Evolutionary conservation across 1,140 invertebrate genomes (phyloP).

Genomic region (Zaprionus inermis): DNA sequence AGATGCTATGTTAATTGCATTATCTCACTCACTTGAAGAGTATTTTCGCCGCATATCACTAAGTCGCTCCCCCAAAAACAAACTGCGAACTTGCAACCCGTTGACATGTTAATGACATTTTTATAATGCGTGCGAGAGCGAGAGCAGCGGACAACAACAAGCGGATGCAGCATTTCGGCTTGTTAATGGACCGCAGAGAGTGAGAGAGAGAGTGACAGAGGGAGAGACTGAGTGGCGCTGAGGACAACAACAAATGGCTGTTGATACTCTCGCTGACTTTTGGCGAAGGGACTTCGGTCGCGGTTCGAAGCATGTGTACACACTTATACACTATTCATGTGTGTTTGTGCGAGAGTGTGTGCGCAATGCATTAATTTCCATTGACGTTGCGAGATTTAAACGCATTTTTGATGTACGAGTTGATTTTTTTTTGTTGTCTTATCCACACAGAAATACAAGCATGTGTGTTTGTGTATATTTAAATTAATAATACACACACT

Average conservation of each 20-base stretch:
- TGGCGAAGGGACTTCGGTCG: constrained; percentile 74
- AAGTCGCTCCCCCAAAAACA: constrained; percentile 32
- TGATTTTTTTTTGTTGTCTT: constrained; percentile 55
- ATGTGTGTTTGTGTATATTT: constrained; percentile 46
- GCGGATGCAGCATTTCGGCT: constrained; percentile 75
- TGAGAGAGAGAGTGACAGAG: constrained; percentile 41
- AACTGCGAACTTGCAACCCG: constrained; percentile 64
- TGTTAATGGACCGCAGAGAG: constrained; percentile 69
- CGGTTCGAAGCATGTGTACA: constrained; percentile 23
- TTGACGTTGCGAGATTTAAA: constrained; percentile 76
- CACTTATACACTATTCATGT: not conserved
- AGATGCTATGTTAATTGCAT: not conserved
- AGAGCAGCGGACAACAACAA: constrained; percentile 58
- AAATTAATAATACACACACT: constrained; percentile 28
- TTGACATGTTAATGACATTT: constrained; percentile 82
- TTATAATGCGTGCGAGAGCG: constrained; percentile 68
- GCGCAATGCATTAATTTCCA: constrained; percentile 72
- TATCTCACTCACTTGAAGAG: constrained; percentile 13
- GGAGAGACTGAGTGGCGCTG: constrained; percentile 8
- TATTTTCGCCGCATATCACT: constrained; percentile 26
- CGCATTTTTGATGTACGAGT: constrained; percentile 77
- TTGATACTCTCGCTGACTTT: constrained; percentile 44
- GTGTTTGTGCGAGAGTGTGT: constrained; percentile 4
- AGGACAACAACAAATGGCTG: constrained; percentile 71
- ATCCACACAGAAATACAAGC: constrained; percentile 6